Evolutionary conservation across 2,888 invertebrate genomes (phyloP).

Genomic region (Himalopsyche kuldschensis): DNA sequence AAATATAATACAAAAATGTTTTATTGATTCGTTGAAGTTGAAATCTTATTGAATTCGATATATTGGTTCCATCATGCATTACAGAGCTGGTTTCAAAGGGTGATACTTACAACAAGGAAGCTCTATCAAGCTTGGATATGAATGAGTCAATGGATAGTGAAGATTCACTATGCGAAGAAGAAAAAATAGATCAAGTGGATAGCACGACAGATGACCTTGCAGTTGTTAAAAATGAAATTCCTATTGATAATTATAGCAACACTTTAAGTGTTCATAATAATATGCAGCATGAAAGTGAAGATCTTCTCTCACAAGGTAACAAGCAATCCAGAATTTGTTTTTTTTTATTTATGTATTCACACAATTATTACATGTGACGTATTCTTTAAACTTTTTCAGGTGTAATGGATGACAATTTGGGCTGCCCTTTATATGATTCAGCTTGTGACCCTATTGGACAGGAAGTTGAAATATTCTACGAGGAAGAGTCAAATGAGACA

Average conservation of each 20-base stretch:
- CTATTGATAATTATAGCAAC: background rate
- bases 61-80: background rate
- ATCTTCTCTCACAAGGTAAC: constrained; percentile 8
- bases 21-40: too few relatives aligned
- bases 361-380: background rate
- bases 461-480: constrained; percentile 30
- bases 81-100: background rate
- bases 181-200: background rate
- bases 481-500: constrained; percentile 8
- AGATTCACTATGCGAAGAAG: background rate
- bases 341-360: too few relatives aligned
- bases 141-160: background rate
- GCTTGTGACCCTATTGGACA: constrained; percentile 10
- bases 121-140: background rate
- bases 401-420: constrained; percentile 5
- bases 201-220: background rate
- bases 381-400: background rate
- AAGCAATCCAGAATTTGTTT: too few relatives aligned
- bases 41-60: too few relatives aligned
- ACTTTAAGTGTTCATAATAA: background rate
- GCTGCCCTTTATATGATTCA: constrained; percentile 18
- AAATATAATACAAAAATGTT: too few relatives aligned
- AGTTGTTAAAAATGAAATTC: background rate
- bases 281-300: background rate
- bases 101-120: background rate